Evolutionary conservation across 1,140 invertebrate species (phyloP).

Genomic region (Himalopsyche phryganea): DNA sequence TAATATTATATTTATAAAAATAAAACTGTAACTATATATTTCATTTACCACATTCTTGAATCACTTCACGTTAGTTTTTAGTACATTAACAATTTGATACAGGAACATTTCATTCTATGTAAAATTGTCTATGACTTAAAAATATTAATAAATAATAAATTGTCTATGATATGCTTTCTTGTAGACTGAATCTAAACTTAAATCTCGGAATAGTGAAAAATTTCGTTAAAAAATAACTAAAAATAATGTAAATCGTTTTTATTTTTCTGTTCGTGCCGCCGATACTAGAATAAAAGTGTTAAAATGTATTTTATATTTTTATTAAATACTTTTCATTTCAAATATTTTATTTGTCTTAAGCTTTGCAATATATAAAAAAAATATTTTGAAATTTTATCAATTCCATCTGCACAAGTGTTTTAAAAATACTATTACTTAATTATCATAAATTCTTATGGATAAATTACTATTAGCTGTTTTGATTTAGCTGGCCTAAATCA

Average conservation of each 20-base stretch:
- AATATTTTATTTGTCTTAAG: too few relatives aligned
- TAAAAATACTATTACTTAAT: neutral
- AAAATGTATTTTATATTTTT: too few relatives aligned
- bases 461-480: neutral
- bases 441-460: neutral
- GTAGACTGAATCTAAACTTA: constrained; percentile 28
- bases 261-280: too few relatives aligned
- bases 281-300: too few relatives aligned
- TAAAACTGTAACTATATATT: constrained; percentile 8
- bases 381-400: neutral
- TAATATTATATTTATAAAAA: constrained; percentile 12
- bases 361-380: too few relatives aligned
- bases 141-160: constrained; percentile 10
- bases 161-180: constrained; percentile 33
- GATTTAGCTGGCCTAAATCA: constrained; percentile 22
- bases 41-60: constrained; percentile 5
- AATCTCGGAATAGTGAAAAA: neutral
- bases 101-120: constrained; percentile 14
- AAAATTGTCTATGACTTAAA: constrained; percentile 22
- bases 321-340: too few relatives aligned
- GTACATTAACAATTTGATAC: constrained; percentile 13
- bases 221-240: too few relatives aligned
- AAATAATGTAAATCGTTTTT: too few relatives aligned
- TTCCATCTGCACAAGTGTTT: constrained; percentile 8
- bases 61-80: neutral